Conservation (phyloP, 1,140 invertebrate genomes). For the Mactra quadrangularis region DNA sequence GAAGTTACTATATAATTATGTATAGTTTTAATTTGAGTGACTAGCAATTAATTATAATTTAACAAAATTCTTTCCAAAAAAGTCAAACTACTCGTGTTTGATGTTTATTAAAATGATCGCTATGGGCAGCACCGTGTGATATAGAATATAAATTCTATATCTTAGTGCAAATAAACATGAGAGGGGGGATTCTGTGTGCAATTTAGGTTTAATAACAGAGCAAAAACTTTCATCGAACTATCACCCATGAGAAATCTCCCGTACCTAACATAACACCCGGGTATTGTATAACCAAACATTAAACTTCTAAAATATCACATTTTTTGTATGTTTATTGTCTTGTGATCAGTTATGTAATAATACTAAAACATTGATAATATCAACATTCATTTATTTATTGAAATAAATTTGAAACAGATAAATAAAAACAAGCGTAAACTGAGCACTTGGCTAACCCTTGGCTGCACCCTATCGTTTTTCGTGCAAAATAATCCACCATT, state of each 20-base stretch:
- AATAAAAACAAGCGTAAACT: neutral
- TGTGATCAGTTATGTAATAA: neutral
- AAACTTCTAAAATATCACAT: neutral
- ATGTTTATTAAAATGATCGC: no score
- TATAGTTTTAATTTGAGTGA: no score
- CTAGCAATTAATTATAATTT: no score
- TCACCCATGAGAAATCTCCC: neutral
- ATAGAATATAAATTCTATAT: no score
- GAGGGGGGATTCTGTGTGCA: no score
- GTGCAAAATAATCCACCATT: neutral
- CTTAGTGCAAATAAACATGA: no score
- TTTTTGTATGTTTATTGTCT: slow-evolving; percentile 9
- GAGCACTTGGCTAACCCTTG: neutral
- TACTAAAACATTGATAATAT: neutral
- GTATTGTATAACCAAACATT: neutral
- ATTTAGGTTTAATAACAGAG: neutral
- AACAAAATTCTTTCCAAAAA: no score
- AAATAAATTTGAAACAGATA: neutral
- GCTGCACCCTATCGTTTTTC: neutral
- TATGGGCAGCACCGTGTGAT: no score
- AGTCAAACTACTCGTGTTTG: no score
- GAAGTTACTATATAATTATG: no score
- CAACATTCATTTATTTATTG: neutral
- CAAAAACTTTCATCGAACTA: no score
- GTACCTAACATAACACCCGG: neutral